Conservation (phyloP, 1,140 invertebrate genomes). For the Campoletis sonorensis region DNA sequence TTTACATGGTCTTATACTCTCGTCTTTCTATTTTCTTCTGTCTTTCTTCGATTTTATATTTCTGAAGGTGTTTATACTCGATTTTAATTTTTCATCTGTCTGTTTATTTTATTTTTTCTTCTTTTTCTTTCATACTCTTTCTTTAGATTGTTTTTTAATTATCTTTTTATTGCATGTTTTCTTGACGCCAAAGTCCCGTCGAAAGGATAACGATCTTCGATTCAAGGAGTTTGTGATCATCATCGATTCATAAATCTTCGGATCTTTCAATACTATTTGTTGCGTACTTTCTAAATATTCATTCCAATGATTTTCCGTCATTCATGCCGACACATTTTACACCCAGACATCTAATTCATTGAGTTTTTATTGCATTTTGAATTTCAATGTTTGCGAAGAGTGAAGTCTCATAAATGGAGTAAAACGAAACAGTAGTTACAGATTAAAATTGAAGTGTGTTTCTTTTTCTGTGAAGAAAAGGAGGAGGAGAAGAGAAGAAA, state of each 20-base stretch:
- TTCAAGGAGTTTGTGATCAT: conserved; percentile 70
- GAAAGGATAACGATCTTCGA: conserved; percentile 67
- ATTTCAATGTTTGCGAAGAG: not conserved
- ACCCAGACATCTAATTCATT: not conserved
- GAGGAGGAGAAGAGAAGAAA: not conserved
- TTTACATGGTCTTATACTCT: too few species aligned
- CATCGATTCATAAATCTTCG: conserved; percentile 69
- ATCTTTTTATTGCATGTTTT: not conserved
- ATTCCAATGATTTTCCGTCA: conserved; percentile 55
- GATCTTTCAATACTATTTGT: conserved; percentile 68
- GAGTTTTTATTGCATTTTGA: conserved; percentile 1
- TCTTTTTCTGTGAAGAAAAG: not conserved
- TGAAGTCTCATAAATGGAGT: not conserved
- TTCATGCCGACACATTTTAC: conserved; percentile 50
- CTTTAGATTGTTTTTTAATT: too few species aligned
- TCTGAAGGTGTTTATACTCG: too few species aligned
- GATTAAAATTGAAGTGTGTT: not conserved
- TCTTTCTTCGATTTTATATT: not conserved
- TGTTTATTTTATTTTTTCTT: not conserved
- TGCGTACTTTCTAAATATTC: not conserved
- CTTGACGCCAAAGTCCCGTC: conserved; percentile 27
- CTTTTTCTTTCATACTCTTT: not conserved
- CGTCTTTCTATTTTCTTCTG: too few species aligned
- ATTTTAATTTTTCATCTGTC: too few species aligned
- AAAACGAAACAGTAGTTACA: not conserved